A percentile compares a stretch with the other conserved stretches of the same genome.
Evolutionary conservation across 2,113 vertebrate species (phyloP).

Genomic region (Leptosomus discolor): DNA sequence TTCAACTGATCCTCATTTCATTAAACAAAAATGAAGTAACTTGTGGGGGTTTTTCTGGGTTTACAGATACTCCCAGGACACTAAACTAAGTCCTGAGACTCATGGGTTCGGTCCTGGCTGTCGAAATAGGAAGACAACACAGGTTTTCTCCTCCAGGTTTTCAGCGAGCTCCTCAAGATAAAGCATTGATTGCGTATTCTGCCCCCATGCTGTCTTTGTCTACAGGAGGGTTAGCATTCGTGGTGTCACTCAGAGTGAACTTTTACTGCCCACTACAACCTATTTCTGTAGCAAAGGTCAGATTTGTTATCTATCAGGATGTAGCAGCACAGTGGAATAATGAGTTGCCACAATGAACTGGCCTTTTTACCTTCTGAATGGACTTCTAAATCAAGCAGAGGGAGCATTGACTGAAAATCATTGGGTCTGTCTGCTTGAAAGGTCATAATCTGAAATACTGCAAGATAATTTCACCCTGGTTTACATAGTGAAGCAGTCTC

Average conservation of each 20-base stretch:
- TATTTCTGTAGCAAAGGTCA: conserved; percentile 55
- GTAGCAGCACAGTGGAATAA: conserved; percentile 55
- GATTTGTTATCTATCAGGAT: conserved; percentile 62
- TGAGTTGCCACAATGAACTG: conserved; percentile 49
- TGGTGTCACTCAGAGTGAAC: conserved; percentile 53
- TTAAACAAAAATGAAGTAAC: background rate
- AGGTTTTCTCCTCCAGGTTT: background rate
- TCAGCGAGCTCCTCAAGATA: background rate
- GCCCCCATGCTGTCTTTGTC: background rate
- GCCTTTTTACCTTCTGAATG: conserved; percentile 65
- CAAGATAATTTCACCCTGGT: conserved; percentile 46
- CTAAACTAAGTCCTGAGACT: background rate
- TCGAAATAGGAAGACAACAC: background rate
- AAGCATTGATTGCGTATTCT: background rate
- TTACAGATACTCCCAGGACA: background rate
- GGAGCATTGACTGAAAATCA: conserved; percentile 71
- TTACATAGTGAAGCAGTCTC: background rate
- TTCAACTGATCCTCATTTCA: background rate
- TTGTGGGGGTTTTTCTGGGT: accelerated
- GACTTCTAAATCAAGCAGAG: conserved; percentile 66
- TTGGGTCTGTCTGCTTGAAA: conserved; percentile 54
- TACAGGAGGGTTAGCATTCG: background rate
- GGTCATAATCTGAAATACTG: conserved; percentile 67
- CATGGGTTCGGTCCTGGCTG: accelerated
- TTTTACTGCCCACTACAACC: conserved; percentile 51